Evolutionary conservation across 1,140 invertebrate genomes (phyloP), one percentile per base, ranked within the genome.

Genomic region (Apocrypta bakeri): DNA sequence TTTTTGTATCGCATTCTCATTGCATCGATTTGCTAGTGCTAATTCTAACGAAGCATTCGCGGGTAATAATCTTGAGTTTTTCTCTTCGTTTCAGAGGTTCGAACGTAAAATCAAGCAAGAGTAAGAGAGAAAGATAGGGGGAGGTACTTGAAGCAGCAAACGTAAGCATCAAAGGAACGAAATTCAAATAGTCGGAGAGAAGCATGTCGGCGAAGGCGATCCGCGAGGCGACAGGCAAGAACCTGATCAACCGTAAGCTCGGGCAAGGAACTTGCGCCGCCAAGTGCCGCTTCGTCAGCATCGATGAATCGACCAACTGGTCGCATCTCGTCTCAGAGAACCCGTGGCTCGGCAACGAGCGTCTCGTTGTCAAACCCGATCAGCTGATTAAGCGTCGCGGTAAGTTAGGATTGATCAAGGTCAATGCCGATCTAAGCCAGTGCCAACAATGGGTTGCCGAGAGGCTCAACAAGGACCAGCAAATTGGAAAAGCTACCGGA

Each of bases 171-270:
- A n/a, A n/a, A n/a, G n/a, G 69, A 71, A 29, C 0, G 9, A 63
- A 12, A 37, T n/a, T n/a, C n/a, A 29, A 66, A 63, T 69, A 40
- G 1, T 21, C 21, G 63, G 24, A 64, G 61, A 42, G 56, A 6
- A 85, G 87, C 86, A 99, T 99, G 99, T 98, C 98, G 84, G 98
- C 99, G 24, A 99, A 99, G 94, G 98, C 98, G 75, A 98, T 99
- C 86, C 95, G 96, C 88, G 99, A 99, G 93, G 98, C 96, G 64
- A 97, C 97, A 71, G 99, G 98, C 69, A 99, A 99, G 91, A 95
- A 97, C 88, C 93, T 99, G 12, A 95, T 99, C 64, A 99, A 98
- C 91, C 95, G 96, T 79, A 95, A 96, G 90, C 94, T 99, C 83
- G 92, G 94, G 21, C 80, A 91, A 1, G 93, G 94, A 17, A 95